phyloP scores from a whole-genome alignment of 2,113 vertebrate species.

The Haplochromis burtoni region DNA sequence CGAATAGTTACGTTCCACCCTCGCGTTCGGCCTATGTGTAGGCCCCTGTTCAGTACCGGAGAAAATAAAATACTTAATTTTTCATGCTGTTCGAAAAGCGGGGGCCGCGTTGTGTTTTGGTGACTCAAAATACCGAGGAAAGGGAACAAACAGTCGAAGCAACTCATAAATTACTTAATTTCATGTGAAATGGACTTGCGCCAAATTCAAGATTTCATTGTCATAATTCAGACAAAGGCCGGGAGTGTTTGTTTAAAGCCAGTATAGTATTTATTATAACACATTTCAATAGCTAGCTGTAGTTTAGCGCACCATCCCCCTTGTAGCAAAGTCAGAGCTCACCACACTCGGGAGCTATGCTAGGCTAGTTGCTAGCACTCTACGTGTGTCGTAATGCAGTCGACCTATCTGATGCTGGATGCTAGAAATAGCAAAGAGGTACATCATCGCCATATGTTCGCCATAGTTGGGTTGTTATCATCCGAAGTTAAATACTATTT shows the following conservation, averaged over 20 bases:
- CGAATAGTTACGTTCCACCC: rapidly evolving
- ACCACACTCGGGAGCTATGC: neutral
- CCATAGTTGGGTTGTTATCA: neutral
- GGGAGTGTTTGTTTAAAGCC: rapidly evolving
- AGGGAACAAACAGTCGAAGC: neutral
- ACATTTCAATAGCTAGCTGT: neutral
- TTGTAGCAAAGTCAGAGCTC: neutral
- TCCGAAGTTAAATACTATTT: neutral
- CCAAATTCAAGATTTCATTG: neutral
- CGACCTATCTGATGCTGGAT: neutral
- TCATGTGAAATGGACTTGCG: neutral
- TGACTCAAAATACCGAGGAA: neutral
- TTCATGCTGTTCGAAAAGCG: neutral
- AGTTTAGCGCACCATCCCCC: neutral
- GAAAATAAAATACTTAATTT: neutral
- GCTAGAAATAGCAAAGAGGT: neutral
- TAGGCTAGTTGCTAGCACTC: slow-evolving; percentile 43
- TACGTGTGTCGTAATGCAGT: slow-evolving; percentile 38
- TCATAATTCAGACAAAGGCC: rapidly evolving
- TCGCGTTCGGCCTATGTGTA: neutral
- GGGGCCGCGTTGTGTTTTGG: slow-evolving; percentile 48
- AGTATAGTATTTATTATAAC: rapidly evolving
- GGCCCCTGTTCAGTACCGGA: neutral
- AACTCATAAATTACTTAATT: neutral
- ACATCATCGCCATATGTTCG: neutral